These are phyloP conservation scores for Psylliodes chrysocephalus DNA, from an alignment of 2,888 invertebrate species.

Conservation along the genomic window DNA sequence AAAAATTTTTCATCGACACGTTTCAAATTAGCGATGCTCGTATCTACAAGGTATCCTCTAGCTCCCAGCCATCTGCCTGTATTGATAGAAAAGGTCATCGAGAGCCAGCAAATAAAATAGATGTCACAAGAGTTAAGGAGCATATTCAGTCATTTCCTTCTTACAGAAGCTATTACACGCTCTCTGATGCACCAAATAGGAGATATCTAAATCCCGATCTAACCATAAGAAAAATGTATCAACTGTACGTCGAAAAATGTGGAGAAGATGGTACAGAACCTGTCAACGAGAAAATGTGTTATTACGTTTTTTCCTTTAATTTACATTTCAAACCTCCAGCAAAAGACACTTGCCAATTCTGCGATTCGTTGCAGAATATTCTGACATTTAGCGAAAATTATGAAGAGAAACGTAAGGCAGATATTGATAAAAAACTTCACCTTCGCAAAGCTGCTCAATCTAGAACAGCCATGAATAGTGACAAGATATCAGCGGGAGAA, in stretches of 20 bases:
- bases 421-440: constrained; percentile 25
- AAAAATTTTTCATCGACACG: constrained; percentile 3
- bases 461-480: constrained; percentile 23
- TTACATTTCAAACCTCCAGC: constrained; percentile 26
- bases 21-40: constrained; percentile 8
- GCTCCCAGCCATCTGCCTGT: not conserved
- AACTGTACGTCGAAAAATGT: constrained; percentile 26
- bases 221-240: constrained; percentile 24
- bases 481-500: constrained; percentile 18
- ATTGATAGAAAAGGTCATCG: not conserved
- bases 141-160: constrained; percentile 10
- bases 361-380: constrained; percentile 26
- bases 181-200: constrained; percentile 14
- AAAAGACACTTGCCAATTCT: constrained; percentile 32
- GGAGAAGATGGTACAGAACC: not conserved
- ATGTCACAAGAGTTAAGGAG: constrained; percentile 13
- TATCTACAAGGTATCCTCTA: not conserved
- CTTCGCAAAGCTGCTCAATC: constrained; percentile 29
- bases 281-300: constrained; percentile 23
- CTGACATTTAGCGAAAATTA: constrained; percentile 14
- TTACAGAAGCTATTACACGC: not conserved
- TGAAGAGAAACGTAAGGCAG: constrained; percentile 6
- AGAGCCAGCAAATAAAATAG: constrained; percentile 2
- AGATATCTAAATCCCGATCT: constrained; percentile 26
- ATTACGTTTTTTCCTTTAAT: constrained; percentile 29